phyloP scores from a whole-genome alignment of 2,797 vertebrate genomes.

The Sebastes kiyomatsui region DNA sequence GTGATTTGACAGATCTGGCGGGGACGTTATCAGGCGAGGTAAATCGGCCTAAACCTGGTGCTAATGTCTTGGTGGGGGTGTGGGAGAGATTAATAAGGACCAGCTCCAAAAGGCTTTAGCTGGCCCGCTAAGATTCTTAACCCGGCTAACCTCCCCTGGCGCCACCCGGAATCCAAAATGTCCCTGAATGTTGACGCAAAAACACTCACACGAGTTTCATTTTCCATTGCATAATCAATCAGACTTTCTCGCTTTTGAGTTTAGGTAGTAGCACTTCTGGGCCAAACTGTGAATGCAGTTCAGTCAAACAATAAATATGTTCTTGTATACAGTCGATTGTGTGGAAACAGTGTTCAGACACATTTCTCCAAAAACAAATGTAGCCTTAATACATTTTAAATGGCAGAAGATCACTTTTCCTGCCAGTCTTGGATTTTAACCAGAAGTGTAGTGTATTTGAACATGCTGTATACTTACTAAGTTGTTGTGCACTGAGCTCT shows the following conservation, averaged over 20 bases:
- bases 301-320: not conserved
- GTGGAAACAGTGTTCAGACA: not conserved
- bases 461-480: not conserved
- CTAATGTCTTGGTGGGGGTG: slow-evolving; percentile 88
- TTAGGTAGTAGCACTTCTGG: not conserved
- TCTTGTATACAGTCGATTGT: not conserved
- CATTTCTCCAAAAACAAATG: not conserved
- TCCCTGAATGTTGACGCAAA: slow-evolving; percentile 53
- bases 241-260: slow-evolving; percentile 1
- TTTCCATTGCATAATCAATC: slow-evolving; percentile 52
- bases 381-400: not conserved
- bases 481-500: too few relatives aligned
- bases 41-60: slow-evolving; percentile 93
- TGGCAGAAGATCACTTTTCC: not conserved
- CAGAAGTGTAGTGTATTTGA: not conserved
- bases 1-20: slow-evolving; percentile 77
- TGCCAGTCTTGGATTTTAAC: not conserved
- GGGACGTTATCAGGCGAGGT: slow-evolving; percentile 83
- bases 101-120: slow-evolving; percentile 90
- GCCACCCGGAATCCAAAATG: slow-evolving; percentile 69
- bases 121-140: slow-evolving; percentile 92
- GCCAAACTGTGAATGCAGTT: not conserved
- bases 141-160: slow-evolving; percentile 90
- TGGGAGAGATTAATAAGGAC: slow-evolving; percentile 95
- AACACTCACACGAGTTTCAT: slow-evolving; percentile 51